Base-by-base conservation (phyloP, 1,140 invertebrate species). In the Hesperophylax magnus region DNA sequence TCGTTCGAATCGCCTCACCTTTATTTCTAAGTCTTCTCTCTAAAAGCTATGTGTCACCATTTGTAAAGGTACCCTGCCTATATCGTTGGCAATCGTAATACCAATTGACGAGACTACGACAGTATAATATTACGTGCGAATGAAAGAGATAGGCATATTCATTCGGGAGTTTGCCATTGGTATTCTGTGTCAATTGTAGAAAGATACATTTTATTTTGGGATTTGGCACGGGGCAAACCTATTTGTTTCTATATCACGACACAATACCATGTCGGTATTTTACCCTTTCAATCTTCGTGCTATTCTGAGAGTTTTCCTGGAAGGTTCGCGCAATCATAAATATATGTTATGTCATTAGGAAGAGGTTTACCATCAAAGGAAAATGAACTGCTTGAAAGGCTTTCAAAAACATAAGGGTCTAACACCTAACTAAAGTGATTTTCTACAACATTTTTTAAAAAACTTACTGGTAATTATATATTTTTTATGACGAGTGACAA, bases 241-340 rank as follows among this genome's bases (percentile, higher is more conserved):
- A 83, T 83, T 83, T 83, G 82, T 83, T 61, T 69, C 76, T 75
- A 83, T 83, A 83, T 83, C 78, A 54, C 61, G 79, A 81, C 77
- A 81, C 75, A 83, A 82, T 78, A 76, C 76, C 77, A 77, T 39
- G 17, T 52, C 9, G 63, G 47, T 76, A 72, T 71, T 82, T 72
- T 71, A 65, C 72, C 72, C 27, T 71, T 24, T 71, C 24, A 65
- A 31, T 65, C 20, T 58, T 58, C 56, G 20, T n/a, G n/a, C 6
- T 58, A n/a, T 14, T 58, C 56, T 47, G 39, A 47, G 39, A 9
- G 39, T 8, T 47, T 47, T 47, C 39, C 39, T 14, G 39, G 39
- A 47, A 14, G 39, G 39, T 47, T 47, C 14, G 39, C 39, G 39
- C 39, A 47, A 47, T 47, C 39, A 47, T 47, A 47, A 47, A 47